Percentiles rank a stretch among this genome's conserved stretches.
These are phyloP conservation scores for Spongilla lacustris DNA, from an alignment of 37 sponge, comb jelly and placozoan species.

Conservation along the genomic window DNA sequence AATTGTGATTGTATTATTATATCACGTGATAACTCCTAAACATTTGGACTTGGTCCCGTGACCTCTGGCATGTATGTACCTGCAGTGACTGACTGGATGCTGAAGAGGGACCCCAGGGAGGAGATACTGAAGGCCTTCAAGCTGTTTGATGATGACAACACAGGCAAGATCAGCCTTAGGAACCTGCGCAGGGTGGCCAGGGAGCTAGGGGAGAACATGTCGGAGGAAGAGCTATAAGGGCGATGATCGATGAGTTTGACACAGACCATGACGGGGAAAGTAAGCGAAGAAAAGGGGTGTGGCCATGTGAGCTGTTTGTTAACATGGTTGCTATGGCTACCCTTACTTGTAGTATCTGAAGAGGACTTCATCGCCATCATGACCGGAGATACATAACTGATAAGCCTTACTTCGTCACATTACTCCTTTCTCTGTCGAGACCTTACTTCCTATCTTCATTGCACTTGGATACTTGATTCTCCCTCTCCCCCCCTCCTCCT, in stretches of 20 bases:
- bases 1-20: no score
- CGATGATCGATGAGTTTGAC: conserved; percentile 99
- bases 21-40: no score
- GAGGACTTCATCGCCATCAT: conserved; percentile 93
- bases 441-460: no score
- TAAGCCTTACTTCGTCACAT: no score
- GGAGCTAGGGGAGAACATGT: conserved; percentile 96
- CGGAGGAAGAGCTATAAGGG: conserved; percentile 96
- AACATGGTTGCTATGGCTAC: no score
- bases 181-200: conserved; percentile 97
- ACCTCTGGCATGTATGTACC: no score
- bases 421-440: no score
- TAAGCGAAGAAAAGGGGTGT: conserved; percentile 41
- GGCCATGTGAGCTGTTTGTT: no score
- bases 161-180: conserved; percentile 95
- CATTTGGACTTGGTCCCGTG: no score
- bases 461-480: no score
- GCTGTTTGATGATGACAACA: conserved; percentile 98
- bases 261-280: conserved; percentile 96
- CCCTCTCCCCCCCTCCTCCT: no score
- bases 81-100: conserved; percentile 94
- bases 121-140: conserved; percentile 96
- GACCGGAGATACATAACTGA: conserved; percentile 91
- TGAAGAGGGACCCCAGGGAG: conserved; percentile 94
- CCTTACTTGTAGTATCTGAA: conserved; percentile 57